Percentiles rank a stretch among this genome's conserved stretches.
Evolutionary conservation across 2,888 invertebrate genomes (phyloP).

Genomic region (Dolichomitus sp.): DNA sequence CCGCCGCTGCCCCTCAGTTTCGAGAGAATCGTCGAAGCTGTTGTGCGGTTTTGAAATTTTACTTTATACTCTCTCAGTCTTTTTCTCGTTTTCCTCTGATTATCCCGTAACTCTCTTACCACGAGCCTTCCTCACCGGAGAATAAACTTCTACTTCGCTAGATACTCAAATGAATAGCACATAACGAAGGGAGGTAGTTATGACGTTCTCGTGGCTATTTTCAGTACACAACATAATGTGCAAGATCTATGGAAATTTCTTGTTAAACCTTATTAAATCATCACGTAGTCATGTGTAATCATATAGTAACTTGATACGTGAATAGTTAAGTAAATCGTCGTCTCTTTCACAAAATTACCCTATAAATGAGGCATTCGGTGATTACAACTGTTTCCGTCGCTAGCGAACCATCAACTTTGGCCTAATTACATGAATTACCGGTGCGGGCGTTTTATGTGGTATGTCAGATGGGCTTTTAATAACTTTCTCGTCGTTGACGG

Average conservation of each 20-base stretch:
- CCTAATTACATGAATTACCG: conserved; percentile 60
- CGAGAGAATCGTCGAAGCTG: conserved; percentile 34
- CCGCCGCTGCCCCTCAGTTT: not conserved
- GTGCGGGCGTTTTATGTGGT: conserved; percentile 34
- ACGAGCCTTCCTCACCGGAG: conserved; percentile 21
- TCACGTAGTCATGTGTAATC: too few relatives aligned
- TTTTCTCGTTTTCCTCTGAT: not conserved
- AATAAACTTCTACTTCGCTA: conserved; percentile 49
- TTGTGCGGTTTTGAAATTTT: conserved; percentile 48
- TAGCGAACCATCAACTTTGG: not conserved
- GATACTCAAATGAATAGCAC: conserved; percentile 11
- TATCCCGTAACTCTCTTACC: conserved; percentile 31
- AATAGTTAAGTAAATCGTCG: not conserved
- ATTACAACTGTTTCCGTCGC: not conserved
- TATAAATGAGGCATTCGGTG: not conserved
- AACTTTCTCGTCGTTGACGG: conserved; percentile 50
- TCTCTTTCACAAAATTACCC: not conserved
- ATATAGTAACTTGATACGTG: too few relatives aligned
- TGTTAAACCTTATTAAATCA: too few relatives aligned
- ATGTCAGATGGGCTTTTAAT: conserved; percentile 71
- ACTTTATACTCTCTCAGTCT: conserved; percentile 3
- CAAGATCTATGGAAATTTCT: not conserved
- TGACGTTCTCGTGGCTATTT: not conserved
- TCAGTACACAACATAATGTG: conserved; percentile 22
- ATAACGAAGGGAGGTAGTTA: not conserved